Evolutionary conservation across 2,888 invertebrate genomes (phyloP), one percentile per base, ranked within the genome.

Genomic region (Macaria liturata): DNA sequence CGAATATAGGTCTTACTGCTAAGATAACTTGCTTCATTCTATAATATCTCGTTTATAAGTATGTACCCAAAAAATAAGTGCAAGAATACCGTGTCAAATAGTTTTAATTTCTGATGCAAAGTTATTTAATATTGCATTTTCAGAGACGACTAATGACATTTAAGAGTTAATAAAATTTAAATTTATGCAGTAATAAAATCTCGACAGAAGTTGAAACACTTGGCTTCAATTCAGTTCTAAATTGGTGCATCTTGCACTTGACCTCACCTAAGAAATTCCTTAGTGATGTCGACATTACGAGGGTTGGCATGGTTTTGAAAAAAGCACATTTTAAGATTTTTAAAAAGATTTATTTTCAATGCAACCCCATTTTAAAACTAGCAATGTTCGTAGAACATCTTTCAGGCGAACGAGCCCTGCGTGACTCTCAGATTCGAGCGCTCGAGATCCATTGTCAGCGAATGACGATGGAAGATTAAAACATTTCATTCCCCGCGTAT

Each of bases 381-480:
- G 66, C 69, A 67, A 68, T 68, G 67, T 71, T 42, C n/a, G 4
- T 70, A 74, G 71, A 70, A 71, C 72, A 72, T 74, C 72, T 77
- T 80, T 75, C 80, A 80, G 70, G 70, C 70, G 72, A 82, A 82
- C 80, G 84, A 83, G 81, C 76, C 79, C 75, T 78, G 80, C 81
- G 85, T 91, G 91, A 91, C 88, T 88, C 83, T 84, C 81, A 86
- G 84, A 80, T 83, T 83, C 75, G 68, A 78, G 80, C 71, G 74
- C 72, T 75, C 69, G 44, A 76, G 73, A 74, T 75, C 83, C 78
- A 86, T 91, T 91, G 89, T 89, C 76, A 74, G 74, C 70, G 82
- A 85, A 88, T 91, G 91, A 91, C 91, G 87, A 71, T 79, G 91
- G 84, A 83, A 83, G 85, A 89, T 91, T 91, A 91, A 88, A 89